phyloP scores from a whole-genome alignment of 2,797 vertebrate genomes.

The Nannoperca obscura region DNA sequence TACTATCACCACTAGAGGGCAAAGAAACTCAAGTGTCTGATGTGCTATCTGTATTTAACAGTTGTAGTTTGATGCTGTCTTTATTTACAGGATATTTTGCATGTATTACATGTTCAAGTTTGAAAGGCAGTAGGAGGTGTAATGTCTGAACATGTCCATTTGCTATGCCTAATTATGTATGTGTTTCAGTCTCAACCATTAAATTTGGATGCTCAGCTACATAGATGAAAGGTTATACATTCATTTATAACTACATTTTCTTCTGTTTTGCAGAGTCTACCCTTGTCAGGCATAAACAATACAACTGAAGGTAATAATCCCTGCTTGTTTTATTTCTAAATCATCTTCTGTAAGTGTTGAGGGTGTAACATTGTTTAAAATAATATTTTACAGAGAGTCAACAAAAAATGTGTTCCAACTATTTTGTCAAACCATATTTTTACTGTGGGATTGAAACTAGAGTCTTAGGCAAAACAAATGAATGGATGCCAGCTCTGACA shows the following conservation, averaged over 20 bases:
- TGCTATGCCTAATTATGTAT: background rate
- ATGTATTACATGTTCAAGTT: background rate
- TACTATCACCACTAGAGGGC: slow-evolving; percentile 52
- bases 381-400: background rate
- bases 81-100: background rate
- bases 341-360: background rate
- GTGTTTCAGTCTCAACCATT: background rate
- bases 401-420: background rate
- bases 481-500: background rate
- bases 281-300: slow-evolving; percentile 67
- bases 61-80: background rate
- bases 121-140: background rate
- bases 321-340: background rate
- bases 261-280: slow-evolving; percentile 81
- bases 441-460: background rate
- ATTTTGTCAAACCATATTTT: background rate
- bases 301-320: slow-evolving; percentile 82
- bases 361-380: background rate
- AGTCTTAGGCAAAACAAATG: slow-evolving; percentile 1
- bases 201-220: background rate
- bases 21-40: background rate
- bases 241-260: slow-evolving; percentile 3
- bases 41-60: background rate
- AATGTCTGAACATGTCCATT: background rate
- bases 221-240: background rate